A percentile compares a stretch with the other conserved stretches of the same genome.
These are phyloP conservation scores for Mythimna impura DNA, from an alignment of 2,888 invertebrate species.

Conservation along the genomic window DNA sequence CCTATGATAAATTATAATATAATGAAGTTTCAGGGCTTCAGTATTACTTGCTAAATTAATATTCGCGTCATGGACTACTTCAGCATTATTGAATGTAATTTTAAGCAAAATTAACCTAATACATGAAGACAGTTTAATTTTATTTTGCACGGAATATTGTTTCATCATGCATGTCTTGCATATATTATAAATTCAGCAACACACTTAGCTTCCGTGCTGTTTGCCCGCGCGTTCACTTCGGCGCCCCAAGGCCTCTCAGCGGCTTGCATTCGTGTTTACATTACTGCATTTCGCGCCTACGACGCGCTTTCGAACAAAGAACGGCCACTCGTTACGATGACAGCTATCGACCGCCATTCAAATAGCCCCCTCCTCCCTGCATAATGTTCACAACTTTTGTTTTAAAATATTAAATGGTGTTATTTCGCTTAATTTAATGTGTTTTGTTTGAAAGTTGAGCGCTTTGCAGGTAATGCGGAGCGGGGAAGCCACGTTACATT, in stretches of 20 bases:
- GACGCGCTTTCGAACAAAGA: slow-evolving; percentile 50
- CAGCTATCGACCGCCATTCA: slow-evolving; percentile 49
- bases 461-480: slow-evolving; percentile 50
- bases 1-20: slow-evolving; percentile 44
- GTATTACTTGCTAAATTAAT: slow-evolving; percentile 53
- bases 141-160: slow-evolving; percentile 48
- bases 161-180: slow-evolving; percentile 45
- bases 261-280: slow-evolving; percentile 65
- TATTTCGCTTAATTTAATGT: slow-evolving; percentile 60
- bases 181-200: slow-evolving; percentile 40
- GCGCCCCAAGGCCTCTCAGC: slow-evolving; percentile 60
- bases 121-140: slow-evolving; percentile 47
- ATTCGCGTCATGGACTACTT: slow-evolving; percentile 35
- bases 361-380: slow-evolving; percentile 25
- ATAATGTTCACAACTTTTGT: slow-evolving; percentile 42
- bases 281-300: slow-evolving; percentile 67
- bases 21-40: slow-evolving; percentile 50
- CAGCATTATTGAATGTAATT: slow-evolving; percentile 21
- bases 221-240: slow-evolving; percentile 40
- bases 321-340: slow-evolving; percentile 35
- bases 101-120: slow-evolving; percentile 37
- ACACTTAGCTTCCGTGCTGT: slow-evolving; percentile 27
- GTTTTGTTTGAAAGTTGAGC: slow-evolving; percentile 55
- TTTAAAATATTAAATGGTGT: slow-evolving; percentile 56
- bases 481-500: slow-evolving; percentile 39